Base-by-base conservation (phyloP, 1,140 invertebrate genomes). In the Cyphomyrmex costatus region DNA sequence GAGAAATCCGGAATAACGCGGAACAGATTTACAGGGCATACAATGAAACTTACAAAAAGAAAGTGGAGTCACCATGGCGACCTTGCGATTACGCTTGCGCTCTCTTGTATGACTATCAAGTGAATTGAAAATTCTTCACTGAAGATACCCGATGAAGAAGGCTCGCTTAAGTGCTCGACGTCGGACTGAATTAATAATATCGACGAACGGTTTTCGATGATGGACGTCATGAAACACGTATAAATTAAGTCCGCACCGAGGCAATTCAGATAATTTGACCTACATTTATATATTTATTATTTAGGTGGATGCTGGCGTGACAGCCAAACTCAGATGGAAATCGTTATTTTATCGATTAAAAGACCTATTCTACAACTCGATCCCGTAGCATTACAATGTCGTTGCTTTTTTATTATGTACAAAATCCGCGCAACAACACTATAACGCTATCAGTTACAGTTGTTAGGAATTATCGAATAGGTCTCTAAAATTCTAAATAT, bases 111-210 rank as follows among this genome's bases (percentile, higher is more conserved):
- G 66, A 73, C 36, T 14, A 33, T 3, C 46, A 8, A 24, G n/a
- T 49, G 66, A 83, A 83, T 58, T 71, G 79, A 74, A 60, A 68
- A 49, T 27, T 27, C 68, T 83, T 61, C 36, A 30, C 53, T 83
- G 79, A 83, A 82, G 66, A 82, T 70, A 49, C 49, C 21, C 78
- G 51, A 80, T 60, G 79, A 82, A 42, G 79, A 83, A 83, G 68
- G n/a, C 79, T n/a, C 19, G 53, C 8, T 56, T 83, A 83, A 83
- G 79, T 82, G 66, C 65, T 82, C 79, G 63, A 33, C 33, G 53
- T 58, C 21, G 63, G 36, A 5, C 36, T 83, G 79, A 83, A 83
- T 83, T 83, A 83, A 83, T 83, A 53, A 83, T 83, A 83, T 83
- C 79, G 79, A 73, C 36, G 53, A 83, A 74, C 53, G 79, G 24